Evolutionary conservation across 1,140 invertebrate species (phyloP), one percentile per base, ranked within the genome.

Genomic region (Solenopsis invicta): DNA sequence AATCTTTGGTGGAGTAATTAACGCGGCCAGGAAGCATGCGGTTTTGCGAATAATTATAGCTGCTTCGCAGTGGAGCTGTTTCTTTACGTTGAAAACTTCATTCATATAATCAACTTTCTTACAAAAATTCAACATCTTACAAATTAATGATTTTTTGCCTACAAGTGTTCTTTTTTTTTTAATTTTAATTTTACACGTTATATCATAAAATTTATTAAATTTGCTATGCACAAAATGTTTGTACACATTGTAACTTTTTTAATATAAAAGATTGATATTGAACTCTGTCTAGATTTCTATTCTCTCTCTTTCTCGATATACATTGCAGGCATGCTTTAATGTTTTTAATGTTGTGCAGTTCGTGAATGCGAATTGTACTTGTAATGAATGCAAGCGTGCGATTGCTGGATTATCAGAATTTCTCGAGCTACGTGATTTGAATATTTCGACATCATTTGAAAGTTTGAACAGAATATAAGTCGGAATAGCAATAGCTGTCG

Each of bases 1-100:
- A 81, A 81, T 56, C 64, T 21, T 81, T 81, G 34, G 29, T 9
- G 10, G 66, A 81, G 41, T 71, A 81, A 81, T 71, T 81, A 71
- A 71, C 48, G 21, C 21, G 18, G 21, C 16, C 50, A 81, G 64
- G 78, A 81, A 81, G 24, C 37, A 21, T 59, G 64, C 4, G 64
- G 66, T 81, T 81, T 66, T 45, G 37, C 21, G n/a, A 59, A 45
- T 81, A 71, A 81, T 71, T 71, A 50, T 6, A 34, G 50, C 37
- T 59, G 34, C 10, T 59, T 45, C 34, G 50, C 10, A 8, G 6
- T 16, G 5, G 5, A 81, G 48, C 50, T 37, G n/a, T 54, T 81
- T 10, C 9, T 81, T 41, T 13, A 80, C 13, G 2, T 9, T 21
- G 12, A 78, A 62, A 21, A 29, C 45, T 5, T 56, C 5, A 29